These are phyloP conservation scores for Anhinga anhinga DNA, from an alignment of 2,113 vertebrate species.

Conservation along the genomic window DNA sequence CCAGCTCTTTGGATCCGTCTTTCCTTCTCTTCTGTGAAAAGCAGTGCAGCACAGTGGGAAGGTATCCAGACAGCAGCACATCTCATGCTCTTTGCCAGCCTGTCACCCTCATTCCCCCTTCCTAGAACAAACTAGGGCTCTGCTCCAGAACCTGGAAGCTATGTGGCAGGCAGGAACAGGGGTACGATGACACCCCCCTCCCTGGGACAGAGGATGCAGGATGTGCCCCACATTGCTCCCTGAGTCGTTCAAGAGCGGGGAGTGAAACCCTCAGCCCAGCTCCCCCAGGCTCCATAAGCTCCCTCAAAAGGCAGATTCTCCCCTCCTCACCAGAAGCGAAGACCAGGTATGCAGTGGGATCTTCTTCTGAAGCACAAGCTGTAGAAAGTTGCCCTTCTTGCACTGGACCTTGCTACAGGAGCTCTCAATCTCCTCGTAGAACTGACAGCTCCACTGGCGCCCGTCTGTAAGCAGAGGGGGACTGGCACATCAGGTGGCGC, in stretches of 20 bases:
- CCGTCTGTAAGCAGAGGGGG: slow-evolving; percentile 77
- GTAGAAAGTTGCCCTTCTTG: slow-evolving; percentile 88
- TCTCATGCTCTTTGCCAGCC: not conserved
- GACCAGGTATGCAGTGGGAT: slow-evolving; percentile 93
- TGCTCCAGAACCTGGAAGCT: not conserved
- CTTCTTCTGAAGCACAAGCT: slow-evolving; percentile 92
- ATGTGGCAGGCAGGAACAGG: not conserved
- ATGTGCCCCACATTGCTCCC: not conserved
- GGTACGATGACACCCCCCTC: fast-evolving
- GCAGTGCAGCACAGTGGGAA: not conserved
- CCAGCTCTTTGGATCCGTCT: slow-evolving; percentile 72
- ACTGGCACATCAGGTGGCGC: not conserved
- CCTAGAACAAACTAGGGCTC: not conserved
- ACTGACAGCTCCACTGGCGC: slow-evolving; percentile 90
- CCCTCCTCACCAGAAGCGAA: slow-evolving; percentile 81
- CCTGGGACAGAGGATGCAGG: not conserved
- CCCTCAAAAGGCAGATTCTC: not conserved
- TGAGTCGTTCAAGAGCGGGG: not conserved
- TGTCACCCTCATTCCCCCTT: not conserved
- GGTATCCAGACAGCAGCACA: not conserved
- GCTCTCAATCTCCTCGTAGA: slow-evolving; percentile 92
- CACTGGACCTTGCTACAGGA: slow-evolving; percentile 89
- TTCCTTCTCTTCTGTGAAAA: slow-evolving; percentile 84
- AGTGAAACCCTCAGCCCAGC: not conserved
- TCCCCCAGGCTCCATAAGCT: not conserved